Base-by-base conservation (phyloP, 2,113 vertebrate genomes). In the Oncorhynchus keta region DNA sequence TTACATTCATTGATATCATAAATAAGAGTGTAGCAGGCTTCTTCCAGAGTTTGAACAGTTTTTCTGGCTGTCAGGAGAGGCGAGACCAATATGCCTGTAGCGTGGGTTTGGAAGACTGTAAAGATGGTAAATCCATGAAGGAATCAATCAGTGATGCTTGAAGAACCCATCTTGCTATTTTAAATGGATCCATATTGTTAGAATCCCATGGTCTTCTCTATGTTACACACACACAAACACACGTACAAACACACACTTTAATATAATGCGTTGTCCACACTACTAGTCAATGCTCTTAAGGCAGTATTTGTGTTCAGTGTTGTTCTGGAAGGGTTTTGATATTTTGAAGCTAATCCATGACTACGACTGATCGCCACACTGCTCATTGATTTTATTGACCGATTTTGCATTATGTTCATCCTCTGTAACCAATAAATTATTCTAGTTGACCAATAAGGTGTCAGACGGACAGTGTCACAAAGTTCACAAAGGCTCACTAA, bases 341-440 rank as follows among this genome's bases (percentile, higher is more conserved):
- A 45, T 45, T 11, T 45, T 66, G 61, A 69, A 24, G 70, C 71
- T 82, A 88, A 90, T 91, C 89, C 75, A 89, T 89, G 83, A 80
- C 11, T 67, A 14, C 1, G 65, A 67, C 28, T 88, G 90, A 91
- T 87, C 82, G 85, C 49, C 49, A 55, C 49, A 84, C 82, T 81
- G 67, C 76, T 74, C 72, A 91, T 91, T 85, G 88, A 89, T 87
- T 76, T 59, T 79, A 88, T 86, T 24, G 87, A 87, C 67, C 0
- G 66, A 62, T 49, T 39, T 65, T 65, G 85, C 89, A 76, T 86
- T 81, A 85, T 79, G 81, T 80, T 74, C 55, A 26, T 81, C 79
- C 70, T 8, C 20, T 1, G 68, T 39, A 39, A 39, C 39, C 8
- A 39, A 39, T 39, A 39, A 39, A 39, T 9, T 1, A 55, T 18